Evolutionary conservation across 64 coral and sea anemone genomes (phyloP), one percentile per base, ranked within the genome.

Genomic region (Dendrophyllia cribrosa): DNA sequence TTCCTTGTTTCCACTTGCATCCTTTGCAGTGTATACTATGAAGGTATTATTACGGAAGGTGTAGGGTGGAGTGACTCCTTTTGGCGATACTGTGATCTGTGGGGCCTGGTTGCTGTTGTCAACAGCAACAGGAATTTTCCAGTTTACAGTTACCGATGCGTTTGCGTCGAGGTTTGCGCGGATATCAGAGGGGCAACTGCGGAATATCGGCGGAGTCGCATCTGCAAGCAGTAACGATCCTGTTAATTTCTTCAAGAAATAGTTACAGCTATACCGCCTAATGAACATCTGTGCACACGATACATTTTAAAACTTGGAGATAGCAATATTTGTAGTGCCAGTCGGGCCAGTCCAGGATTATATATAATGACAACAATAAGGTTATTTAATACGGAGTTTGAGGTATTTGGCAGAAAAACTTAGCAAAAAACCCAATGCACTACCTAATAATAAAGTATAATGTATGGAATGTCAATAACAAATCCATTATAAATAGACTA

Each of bases 101-200:
- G 79, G 77, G 0, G 26, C 25, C 26, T 24, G 15, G 11, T 75
- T 71, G 12, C 86, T 83, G 20, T 94, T 89, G 87, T 94, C 92
- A 43, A 44, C 50, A 20, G 78, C 86, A 82, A 66, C 16, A 3
- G 92, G 92, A 65, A 45, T 10, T 19, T 86, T 89, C 92, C 92
- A 94, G 43, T 89, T 89, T n/a, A 72, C 86, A 44, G 55, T 48
- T 23, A 77, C 92, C 53, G 59, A 60, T 3, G 86, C 59, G 12
- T 94, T 82, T 53, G 58, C 9, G 9, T 44, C 8, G 9, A 94
- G 43, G 49, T 70, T 81, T 87, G 77, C 59, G 74, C 87, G 70
- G 12, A 94, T 94, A 77, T 94, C 87, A n/a, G 79, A 85, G 45
- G 93, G 93, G 49, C 93, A 94, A 14, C 70, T 89, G 49, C 15